Conservation (phyloP, 64 coral and sea anemone genomes). For the Montipora sp. region DNA sequence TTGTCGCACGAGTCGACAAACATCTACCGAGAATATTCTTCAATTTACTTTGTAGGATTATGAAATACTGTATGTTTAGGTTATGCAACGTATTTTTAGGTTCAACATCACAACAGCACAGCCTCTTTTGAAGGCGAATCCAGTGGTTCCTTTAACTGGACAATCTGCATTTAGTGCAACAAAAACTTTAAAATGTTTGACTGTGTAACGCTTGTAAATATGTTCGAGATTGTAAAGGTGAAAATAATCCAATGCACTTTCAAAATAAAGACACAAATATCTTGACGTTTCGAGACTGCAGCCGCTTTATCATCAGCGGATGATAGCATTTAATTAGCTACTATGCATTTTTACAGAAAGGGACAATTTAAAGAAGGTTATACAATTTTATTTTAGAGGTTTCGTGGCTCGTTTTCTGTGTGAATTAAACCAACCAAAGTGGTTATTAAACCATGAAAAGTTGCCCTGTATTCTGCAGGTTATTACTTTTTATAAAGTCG, state of each 20-base stretch:
- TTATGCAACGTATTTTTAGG: no score
- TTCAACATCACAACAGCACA: no score
- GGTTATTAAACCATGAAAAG: no score
- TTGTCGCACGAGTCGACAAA: not conserved
- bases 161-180: no score
- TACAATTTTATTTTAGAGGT: not conserved
- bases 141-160: no score
- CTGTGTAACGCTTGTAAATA: not conserved
- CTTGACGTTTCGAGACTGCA: not conserved
- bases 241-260: not conserved
- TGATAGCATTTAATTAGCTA: not conserved
- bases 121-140: no score
- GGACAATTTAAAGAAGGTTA: not conserved
- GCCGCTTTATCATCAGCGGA: constrained; percentile 3
- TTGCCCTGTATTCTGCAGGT: no score
- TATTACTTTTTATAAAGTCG: not conserved
- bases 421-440: no score
- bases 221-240: not conserved
- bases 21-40: not conserved
- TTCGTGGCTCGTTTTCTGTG: no score
- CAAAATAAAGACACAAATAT: not conserved
- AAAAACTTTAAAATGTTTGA: no score
- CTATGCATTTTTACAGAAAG: not conserved
- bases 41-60: no score
- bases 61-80: no score